These are phyloP conservation scores for Garrulus glandarius DNA, from an alignment of 2,797 vertebrate genomes.

Conservation along the genomic window DNA sequence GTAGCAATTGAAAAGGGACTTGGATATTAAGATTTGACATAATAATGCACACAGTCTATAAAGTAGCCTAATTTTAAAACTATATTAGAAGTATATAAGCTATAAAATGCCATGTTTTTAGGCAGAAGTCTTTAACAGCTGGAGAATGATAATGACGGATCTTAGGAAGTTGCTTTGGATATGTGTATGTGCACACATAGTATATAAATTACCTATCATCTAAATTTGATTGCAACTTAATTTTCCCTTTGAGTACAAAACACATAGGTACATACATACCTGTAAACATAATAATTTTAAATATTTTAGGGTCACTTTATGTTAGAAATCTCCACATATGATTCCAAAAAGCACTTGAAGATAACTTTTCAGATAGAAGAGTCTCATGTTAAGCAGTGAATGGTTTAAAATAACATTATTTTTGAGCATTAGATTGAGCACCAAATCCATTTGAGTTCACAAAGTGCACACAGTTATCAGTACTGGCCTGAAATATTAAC, in stretches of 20 bases:
- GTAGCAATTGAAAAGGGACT: background rate
- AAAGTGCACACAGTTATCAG: background rate
- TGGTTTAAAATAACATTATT: background rate
- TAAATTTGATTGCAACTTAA: background rate
- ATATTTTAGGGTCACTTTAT: background rate
- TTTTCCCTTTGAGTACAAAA: background rate
- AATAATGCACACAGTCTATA: background rate
- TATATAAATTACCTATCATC: background rate
- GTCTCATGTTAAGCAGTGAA: background rate
- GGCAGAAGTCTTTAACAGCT: background rate
- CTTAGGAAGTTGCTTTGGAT: background rate
- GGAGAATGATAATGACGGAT: background rate
- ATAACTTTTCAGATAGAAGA: background rate
- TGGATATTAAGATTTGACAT: background rate
- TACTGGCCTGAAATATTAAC: background rate
- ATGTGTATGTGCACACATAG: background rate
- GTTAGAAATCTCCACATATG: background rate
- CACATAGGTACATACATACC: background rate
- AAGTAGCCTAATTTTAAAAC: background rate
- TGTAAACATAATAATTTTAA: fast-evolving
- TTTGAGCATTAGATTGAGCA: background rate
- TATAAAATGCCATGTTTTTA: background rate
- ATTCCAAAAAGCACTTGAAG: background rate
- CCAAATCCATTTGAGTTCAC: background rate
- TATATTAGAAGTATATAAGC: background rate